Conservation (phyloP, 2,888 invertebrate genomes). For the Lutraria lutraria region DNA sequence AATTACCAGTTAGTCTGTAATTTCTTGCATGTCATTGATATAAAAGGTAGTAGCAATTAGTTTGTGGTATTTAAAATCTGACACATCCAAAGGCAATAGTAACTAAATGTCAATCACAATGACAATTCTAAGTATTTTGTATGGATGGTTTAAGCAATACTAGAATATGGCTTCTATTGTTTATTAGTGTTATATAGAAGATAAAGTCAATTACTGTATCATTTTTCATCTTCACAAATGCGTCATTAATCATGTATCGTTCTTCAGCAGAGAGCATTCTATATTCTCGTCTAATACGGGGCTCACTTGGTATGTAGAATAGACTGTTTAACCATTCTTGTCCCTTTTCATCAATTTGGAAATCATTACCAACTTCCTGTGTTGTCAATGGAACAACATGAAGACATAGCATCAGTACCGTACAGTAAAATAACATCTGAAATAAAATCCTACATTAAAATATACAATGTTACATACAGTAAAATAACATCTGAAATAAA, state of each 20-base stretch:
- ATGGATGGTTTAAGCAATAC: too few relatives aligned
- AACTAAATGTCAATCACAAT: too few relatives aligned
- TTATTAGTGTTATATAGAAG: too few relatives aligned
- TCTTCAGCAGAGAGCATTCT: slow-evolving; percentile 70
- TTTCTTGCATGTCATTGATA: too few relatives aligned
- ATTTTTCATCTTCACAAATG: slow-evolving; percentile 74
- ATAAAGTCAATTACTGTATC: slow-evolving; percentile 74
- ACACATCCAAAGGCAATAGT: too few relatives aligned
- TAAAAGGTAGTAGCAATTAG: too few relatives aligned
- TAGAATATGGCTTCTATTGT: too few relatives aligned
- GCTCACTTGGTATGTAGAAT: slow-evolving; percentile 65
- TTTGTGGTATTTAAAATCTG: too few relatives aligned
- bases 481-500: neutral
- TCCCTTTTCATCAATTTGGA: slow-evolving; percentile 60
- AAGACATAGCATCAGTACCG: slow-evolving; percentile 28
- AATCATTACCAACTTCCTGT: slow-evolving; percentile 62
- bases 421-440: neutral
- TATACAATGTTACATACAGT: neutral
- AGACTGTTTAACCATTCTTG: slow-evolving; percentile 68
- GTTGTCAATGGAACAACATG: slow-evolving; percentile 16
- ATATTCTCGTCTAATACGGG: slow-evolving; percentile 68
- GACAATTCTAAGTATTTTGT: too few relatives aligned
- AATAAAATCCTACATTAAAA: neutral
- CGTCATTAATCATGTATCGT: slow-evolving; percentile 70
- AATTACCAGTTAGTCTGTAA: too few relatives aligned